Conservation (phyloP, 2,797 vertebrate species). For the Aeoliscus strigatus region DNA sequence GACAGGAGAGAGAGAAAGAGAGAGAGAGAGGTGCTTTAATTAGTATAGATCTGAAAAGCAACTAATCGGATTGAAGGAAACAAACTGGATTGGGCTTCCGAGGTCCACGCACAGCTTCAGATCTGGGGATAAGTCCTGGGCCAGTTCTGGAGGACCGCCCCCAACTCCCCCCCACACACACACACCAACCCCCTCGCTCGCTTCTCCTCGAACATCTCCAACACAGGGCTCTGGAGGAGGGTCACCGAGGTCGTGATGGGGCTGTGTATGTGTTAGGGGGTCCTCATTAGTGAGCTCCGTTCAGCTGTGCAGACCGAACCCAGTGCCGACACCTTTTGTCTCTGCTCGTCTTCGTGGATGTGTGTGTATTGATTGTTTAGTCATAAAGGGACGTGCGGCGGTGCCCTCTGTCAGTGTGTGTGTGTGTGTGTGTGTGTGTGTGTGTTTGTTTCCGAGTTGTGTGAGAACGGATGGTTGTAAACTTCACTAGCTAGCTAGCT, state of each 20-base stretch:
- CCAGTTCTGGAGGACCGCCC: slow-evolving; percentile 28
- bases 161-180: not conserved
- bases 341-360: slow-evolving; percentile 42
- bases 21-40: slow-evolving; percentile 59
- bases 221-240: slow-evolving; percentile 11
- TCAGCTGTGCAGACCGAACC: slow-evolving; percentile 62
- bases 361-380: slow-evolving; percentile 60
- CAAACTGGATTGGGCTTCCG: slow-evolving; percentile 72
- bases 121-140: slow-evolving; percentile 49
- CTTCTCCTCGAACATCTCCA: too few relatives aligned
- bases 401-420: slow-evolving; percentile 30
- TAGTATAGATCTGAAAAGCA: slow-evolving; percentile 76
- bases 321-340: slow-evolving; percentile 52
- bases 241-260: slow-evolving; percentile 26
- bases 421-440: slow-evolving; percentile 8
- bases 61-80: slow-evolving; percentile 76
- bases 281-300: slow-evolving; percentile 68
- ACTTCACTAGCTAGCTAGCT: too few relatives aligned
- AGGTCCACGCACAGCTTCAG: slow-evolving; percentile 43
- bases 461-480: too few relatives aligned
- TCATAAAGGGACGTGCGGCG: slow-evolving; percentile 38
- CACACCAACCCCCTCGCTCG: slow-evolving; percentile 8
- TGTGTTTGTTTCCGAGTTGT: too few relatives aligned
- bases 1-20: slow-evolving; percentile 19
- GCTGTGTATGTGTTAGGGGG: slow-evolving; percentile 24